Evolutionary conservation across 2,113 vertebrate species (phyloP).

Genomic region (Nyctereutes procyonoides): DNA sequence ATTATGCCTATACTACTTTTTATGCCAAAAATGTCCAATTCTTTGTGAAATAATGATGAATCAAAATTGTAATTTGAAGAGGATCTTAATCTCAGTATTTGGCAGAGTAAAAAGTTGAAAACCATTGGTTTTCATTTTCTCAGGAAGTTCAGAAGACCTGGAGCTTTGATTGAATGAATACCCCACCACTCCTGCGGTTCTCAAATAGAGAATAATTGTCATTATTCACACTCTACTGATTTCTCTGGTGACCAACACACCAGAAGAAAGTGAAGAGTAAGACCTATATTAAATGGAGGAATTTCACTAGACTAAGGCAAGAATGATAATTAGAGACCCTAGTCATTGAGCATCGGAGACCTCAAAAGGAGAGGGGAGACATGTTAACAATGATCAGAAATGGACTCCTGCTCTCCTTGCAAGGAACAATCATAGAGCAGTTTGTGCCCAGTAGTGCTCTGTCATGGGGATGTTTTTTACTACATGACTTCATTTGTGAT

Average conservation of each 20-base stretch:
- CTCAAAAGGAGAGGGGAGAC: background rate
- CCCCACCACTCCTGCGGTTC: rapidly evolving
- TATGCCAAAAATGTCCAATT: background rate
- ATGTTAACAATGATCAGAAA: background rate
- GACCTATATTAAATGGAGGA: background rate
- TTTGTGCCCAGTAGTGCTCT: background rate
- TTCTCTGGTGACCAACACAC: background rate
- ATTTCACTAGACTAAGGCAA: background rate
- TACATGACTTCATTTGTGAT: background rate
- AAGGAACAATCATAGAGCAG: background rate
- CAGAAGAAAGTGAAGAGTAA: background rate
- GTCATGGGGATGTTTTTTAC: background rate
- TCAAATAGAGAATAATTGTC: background rate
- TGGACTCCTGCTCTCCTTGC: background rate
- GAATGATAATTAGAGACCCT: background rate
- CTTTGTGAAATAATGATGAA: slow-evolving; percentile 12
- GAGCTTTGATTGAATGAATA: background rate
- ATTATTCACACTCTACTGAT: background rate
- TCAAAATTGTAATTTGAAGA: background rate
- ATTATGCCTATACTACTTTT: background rate
- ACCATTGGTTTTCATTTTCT: background rate
- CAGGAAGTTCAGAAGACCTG: background rate
- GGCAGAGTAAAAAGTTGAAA: background rate
- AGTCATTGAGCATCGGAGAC: background rate
- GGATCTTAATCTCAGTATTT: background rate